Evolutionary conservation across 2,797 vertebrate genomes (phyloP).

Genomic region (Characodon lateralis): DNA sequence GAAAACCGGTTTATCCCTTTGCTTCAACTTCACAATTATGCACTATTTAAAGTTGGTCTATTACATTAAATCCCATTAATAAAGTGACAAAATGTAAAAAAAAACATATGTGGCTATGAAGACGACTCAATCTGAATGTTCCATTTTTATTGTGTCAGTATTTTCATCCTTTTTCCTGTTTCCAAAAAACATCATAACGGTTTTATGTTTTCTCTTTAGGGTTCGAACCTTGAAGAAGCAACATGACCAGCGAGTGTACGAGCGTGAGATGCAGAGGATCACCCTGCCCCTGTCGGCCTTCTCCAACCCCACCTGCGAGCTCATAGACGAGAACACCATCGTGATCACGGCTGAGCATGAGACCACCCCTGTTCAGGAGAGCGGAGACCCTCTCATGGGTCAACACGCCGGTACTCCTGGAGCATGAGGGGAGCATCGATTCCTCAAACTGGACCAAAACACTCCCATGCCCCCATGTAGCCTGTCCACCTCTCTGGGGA

Average conservation of each 20-base stretch:
- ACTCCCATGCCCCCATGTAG: constrained; percentile 39
- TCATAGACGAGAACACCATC: constrained; percentile 90
- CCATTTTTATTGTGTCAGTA: background rate
- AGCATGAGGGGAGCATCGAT: constrained; percentile 79
- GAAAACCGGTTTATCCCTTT: background rate
- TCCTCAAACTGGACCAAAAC: constrained; percentile 57
- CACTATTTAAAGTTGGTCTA: no score
- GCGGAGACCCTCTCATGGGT: constrained; percentile 87
- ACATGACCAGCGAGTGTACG: constrained; percentile 87
- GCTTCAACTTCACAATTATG: background rate
- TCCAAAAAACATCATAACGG: background rate
- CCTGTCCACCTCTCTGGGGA: constrained; percentile 36
- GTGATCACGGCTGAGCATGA: constrained; percentile 81
- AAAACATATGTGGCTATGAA: no score
- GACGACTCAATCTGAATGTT: background rate
- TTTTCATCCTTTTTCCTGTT: background rate
- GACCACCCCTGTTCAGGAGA: constrained; percentile 81
- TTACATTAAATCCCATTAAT: no score
- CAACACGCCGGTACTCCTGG: constrained; percentile 90
- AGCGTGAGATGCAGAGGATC: constrained; percentile 94
- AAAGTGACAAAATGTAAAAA: no score
- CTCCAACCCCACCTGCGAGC: constrained; percentile 91
- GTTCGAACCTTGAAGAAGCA: constrained; percentile 88
- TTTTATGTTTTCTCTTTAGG: constrained; percentile 70
- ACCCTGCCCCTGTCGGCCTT: constrained; percentile 93